Conservation (phyloP, 2,113 vertebrate species). For the Formicarius rufipectus region DNA sequence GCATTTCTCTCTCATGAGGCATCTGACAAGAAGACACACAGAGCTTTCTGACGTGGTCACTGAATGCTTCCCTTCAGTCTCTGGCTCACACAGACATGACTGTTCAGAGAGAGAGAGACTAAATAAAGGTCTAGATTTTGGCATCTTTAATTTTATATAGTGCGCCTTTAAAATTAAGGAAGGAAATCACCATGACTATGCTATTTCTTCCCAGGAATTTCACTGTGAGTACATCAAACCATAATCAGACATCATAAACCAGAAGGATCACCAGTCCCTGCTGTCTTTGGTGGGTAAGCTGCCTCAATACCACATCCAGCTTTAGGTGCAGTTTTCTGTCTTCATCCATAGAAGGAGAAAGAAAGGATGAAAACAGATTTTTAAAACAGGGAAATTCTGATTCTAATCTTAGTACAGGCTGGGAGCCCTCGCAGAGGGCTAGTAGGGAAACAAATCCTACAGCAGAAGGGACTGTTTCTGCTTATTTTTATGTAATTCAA, state of each 20-base stretch:
- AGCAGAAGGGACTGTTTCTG: neutral
- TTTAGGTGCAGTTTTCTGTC: neutral
- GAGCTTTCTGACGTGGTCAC: neutral
- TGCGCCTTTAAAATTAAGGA: neutral
- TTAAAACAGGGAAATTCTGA: neutral
- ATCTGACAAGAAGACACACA: constrained; percentile 2
- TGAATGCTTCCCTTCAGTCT: constrained; percentile 49
- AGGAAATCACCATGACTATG: neutral
- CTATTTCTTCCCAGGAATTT: neutral
- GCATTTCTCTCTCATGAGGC: neutral
- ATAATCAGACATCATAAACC: neutral
- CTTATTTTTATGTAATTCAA: neutral
- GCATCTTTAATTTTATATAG: neutral
- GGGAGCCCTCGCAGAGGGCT: neutral
- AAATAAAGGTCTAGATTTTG: constrained; percentile 33
- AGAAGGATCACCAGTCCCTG: neutral
- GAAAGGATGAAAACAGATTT: neutral
- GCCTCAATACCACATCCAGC: neutral
- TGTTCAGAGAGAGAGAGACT: constrained; percentile 4
- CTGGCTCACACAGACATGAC: neutral
- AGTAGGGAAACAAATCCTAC: neutral
- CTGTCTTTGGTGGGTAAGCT: neutral
- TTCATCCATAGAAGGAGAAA: neutral
- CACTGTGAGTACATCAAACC: neutral
- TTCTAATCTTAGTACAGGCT: neutral